Evolutionary conservation across 2,797 vertebrate genomes (phyloP).

Genomic region (Ataeniobius toweri): DNA sequence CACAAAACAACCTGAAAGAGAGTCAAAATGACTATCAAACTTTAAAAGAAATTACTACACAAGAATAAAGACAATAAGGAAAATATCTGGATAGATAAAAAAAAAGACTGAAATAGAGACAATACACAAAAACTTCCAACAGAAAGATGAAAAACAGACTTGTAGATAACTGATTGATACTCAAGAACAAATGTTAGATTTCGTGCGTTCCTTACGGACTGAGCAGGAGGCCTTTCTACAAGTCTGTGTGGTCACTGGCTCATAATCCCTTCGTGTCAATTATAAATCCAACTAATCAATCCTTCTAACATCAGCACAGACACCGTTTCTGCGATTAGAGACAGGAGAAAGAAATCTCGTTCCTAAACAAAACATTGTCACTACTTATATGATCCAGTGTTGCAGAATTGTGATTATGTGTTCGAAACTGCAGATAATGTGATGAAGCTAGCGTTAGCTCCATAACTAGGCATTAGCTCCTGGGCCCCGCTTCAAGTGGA

Average conservation of each 20-base stretch:
- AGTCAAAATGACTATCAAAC: not conserved
- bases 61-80: not conserved
- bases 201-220: not conserved
- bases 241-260: slow-evolving; percentile 1
- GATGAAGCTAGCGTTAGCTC: slow-evolving; percentile 41
- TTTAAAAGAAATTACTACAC: not conserved
- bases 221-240: slow-evolving; percentile 1
- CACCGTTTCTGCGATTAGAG: not conserved
- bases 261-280: slow-evolving; percentile 4
- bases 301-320: slow-evolving; percentile 2
- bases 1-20: not conserved
- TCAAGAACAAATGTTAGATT: not conserved
- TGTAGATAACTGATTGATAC: not conserved
- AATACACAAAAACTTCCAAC: not conserved
- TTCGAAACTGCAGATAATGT: not conserved
- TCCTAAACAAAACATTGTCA: not conserved
- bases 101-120: not conserved
- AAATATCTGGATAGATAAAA: not conserved
- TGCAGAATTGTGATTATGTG: not conserved
- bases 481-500: slow-evolving; percentile 49
- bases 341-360: not conserved
- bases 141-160: not conserved
- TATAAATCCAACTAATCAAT: slow-evolving; percentile 11
- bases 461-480: slow-evolving; percentile 46
- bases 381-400: not conserved